These are phyloP conservation scores for Temnothorax nylanderi DNA, from an alignment of 1,140 invertebrate species.

Conservation along the genomic window DNA sequence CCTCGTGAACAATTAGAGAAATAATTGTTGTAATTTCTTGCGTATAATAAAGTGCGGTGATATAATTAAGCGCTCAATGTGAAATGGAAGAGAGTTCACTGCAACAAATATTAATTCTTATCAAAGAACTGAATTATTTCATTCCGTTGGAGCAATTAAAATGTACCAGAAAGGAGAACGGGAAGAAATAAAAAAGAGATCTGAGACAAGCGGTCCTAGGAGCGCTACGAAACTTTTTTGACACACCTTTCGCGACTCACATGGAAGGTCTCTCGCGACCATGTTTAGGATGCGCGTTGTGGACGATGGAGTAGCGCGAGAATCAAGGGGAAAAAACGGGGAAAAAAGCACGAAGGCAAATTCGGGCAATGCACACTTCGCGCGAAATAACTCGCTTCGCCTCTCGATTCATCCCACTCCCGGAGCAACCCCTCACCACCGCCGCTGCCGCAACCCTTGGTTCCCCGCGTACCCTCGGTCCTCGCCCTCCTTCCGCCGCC, in stretches of 20 bases:
- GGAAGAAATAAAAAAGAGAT: background rate
- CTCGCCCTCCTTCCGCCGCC: background rate
- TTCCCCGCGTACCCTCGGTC: conserved; percentile 21
- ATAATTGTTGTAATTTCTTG: background rate
- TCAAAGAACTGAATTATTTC: conserved; percentile 49
- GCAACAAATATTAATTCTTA: conserved; percentile 24
- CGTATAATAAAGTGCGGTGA: conserved; percentile 10
- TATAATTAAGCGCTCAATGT: conserved; percentile 17
- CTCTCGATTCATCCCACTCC: conserved; percentile 70
- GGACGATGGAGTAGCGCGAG: conserved; percentile 24
- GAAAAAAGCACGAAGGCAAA: conserved; percentile 59
- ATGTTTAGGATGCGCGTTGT: conserved; percentile 40
- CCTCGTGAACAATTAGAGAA: conserved; percentile 8
- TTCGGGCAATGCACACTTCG: conserved; percentile 74
- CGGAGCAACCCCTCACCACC: conserved; percentile 60
- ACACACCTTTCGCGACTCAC: conserved; percentile 5
- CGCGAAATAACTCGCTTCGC: conserved; percentile 75
- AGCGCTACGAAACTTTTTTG: conserved; percentile 2
- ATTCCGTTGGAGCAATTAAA: conserved; percentile 32
- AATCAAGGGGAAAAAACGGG: conserved; percentile 47
- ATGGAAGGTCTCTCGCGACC: conserved; percentile 8
- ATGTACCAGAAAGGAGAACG: background rate
- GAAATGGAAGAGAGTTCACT: conserved; percentile 31
- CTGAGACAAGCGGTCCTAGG: background rate
- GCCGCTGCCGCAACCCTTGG: conserved; percentile 62